These are phyloP conservation scores for Beris chalybata DNA, from an alignment of 2,888 invertebrate species.

Conservation along the genomic window DNA sequence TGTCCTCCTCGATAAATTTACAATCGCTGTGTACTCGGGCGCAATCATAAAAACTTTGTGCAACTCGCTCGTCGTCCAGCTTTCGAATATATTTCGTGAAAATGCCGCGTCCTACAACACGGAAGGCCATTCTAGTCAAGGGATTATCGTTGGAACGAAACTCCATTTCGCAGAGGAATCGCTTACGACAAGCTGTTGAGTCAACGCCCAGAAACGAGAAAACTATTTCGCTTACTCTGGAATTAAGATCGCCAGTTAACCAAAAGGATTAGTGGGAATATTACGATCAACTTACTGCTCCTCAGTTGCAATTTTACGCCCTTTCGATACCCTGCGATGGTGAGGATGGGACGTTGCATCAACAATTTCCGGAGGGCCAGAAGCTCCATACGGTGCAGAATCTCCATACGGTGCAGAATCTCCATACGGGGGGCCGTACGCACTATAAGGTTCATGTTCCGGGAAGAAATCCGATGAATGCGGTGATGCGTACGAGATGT, in stretches of 20 bases:
- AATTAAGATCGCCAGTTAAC: slow-evolving; percentile 1
- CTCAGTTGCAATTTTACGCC: slow-evolving; percentile 41
- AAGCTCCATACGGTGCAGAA: slow-evolving; percentile 37
- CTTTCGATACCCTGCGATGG: slow-evolving; percentile 17
- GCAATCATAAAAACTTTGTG: slow-evolving; percentile 51
- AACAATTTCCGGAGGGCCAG: slow-evolving; percentile 26
- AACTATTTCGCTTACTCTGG: slow-evolving; percentile 53
- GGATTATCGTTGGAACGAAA: slow-evolving; percentile 55
- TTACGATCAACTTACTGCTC: slow-evolving; percentile 46
- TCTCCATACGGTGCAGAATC: slow-evolving; percentile 39
- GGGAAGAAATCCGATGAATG: slow-evolving; percentile 37
- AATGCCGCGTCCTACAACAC: slow-evolving; percentile 52
- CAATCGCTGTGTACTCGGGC: slow-evolving; percentile 51
- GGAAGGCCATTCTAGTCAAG: slow-evolving; percentile 52
- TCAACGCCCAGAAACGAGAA: slow-evolving; percentile 53
- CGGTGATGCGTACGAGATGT: slow-evolving; percentile 46
- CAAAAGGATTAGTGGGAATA: slow-evolving; percentile 1
- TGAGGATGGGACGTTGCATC: slow-evolving; percentile 8
- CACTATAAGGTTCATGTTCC: not conserved
- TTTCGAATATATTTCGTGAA: slow-evolving; percentile 51
- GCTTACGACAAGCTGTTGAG: slow-evolving; percentile 56
- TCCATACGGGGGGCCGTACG: too few species aligned
- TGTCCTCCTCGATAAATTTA: slow-evolving; percentile 50
- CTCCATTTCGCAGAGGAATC: slow-evolving; percentile 60
- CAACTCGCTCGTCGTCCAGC: slow-evolving; percentile 45